A percentile compares a stretch with the other conserved stretches of the same genome.
phyloP scores from a whole-genome alignment of 2,888 invertebrate species.

The Trichogramma dendrolimi region DNA sequence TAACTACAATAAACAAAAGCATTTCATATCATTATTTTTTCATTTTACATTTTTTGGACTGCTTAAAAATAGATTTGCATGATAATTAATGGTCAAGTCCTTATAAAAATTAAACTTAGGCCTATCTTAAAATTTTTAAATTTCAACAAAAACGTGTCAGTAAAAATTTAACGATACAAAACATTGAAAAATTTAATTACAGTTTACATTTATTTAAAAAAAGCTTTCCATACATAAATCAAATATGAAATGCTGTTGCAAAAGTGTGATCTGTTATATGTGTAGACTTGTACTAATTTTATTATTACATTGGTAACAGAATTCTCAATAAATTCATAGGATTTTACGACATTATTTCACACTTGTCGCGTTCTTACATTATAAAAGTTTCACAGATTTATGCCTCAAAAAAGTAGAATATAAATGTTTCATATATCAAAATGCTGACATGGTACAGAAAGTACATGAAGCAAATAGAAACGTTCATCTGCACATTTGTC shows the following conservation, averaged over 20 bases:
- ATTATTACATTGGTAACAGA: conserved; percentile 23
- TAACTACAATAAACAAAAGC: conserved; percentile 20
- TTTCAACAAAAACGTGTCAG: conserved; percentile 11
- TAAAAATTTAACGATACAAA: conserved; percentile 14
- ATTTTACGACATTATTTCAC: conserved; percentile 21
- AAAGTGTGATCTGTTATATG: conserved; percentile 12
- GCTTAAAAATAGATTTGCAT: no score
- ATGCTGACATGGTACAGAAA: conserved; percentile 16
- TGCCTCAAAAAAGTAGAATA: conserved; percentile 18
- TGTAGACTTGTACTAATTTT: conserved; percentile 24
- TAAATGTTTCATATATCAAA: conserved; percentile 18
- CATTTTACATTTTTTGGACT: neutral
- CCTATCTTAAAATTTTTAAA: neutral
- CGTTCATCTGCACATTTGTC: neutral
- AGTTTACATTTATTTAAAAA: neutral
- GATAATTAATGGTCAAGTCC: no score
- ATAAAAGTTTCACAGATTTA: conserved; percentile 26
- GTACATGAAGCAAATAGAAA: neutral
- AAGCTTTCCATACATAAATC: conserved; percentile 12
- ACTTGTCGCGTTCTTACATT: conserved; percentile 22
- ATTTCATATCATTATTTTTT: conserved; percentile 19
- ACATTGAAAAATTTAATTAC: conserved; percentile 11
- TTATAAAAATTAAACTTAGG: neutral
- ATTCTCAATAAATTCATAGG: conserved; percentile 24
- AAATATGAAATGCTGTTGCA: conserved; percentile 23